These are phyloP conservation scores for Ceyx margarethae DNA, from an alignment of 2,113 vertebrate genomes.

Conservation along the genomic window DNA sequence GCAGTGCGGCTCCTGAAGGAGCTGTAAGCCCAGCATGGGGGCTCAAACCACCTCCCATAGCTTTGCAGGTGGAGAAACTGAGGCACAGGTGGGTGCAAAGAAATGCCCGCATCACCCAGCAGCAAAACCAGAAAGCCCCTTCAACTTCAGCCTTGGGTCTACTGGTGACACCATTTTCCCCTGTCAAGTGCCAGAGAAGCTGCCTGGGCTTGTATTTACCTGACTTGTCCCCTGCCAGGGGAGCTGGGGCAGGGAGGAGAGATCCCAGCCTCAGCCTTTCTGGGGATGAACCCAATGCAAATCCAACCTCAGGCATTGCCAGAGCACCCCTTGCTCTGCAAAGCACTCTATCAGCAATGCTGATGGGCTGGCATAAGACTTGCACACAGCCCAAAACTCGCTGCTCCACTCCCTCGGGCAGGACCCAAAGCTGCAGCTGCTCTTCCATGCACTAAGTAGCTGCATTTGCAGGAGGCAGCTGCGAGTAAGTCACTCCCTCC, in stretches of 20 bases:
- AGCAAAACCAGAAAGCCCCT: background rate
- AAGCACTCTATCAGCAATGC: background rate
- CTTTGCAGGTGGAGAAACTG: background rate
- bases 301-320: background rate
- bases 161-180: background rate
- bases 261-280: background rate
- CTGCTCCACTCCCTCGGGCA: background rate
- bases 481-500: background rate
- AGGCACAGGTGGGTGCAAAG: background rate
- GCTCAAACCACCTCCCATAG: background rate
- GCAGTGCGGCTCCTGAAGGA: background rate
- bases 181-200: background rate
- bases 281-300: background rate
- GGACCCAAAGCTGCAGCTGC: background rate
- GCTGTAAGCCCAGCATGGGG: rapidly evolving
- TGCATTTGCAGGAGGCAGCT: background rate
- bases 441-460: background rate
- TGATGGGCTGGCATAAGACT: background rate
- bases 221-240: background rate
- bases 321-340: background rate
- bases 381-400: background rate
- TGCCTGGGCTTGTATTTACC: background rate
- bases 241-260: background rate
- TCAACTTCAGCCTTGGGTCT: background rate
- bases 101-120: background rate